Percentiles rank a stretch among this genome's conserved stretches.
Conservation (phyloP, 2,113 vertebrate genomes). For the Hydrochoerus hydrochaeris region DNA sequence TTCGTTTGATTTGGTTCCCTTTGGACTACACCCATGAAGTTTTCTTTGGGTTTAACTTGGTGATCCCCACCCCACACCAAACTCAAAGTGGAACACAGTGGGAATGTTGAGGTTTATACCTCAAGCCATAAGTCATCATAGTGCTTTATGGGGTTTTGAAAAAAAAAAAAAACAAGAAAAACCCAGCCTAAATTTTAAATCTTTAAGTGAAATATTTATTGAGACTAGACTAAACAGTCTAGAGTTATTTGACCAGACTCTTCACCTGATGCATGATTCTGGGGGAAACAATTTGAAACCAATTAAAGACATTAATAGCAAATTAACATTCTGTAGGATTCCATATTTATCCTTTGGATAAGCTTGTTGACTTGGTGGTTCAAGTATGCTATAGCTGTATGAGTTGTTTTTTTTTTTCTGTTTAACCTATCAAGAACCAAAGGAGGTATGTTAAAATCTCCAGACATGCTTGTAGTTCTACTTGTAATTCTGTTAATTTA, state of each 20-base stretch:
- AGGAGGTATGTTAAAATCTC: background rate
- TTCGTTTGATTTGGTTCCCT: constrained; percentile 71
- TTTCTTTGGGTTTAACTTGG: constrained; percentile 70
- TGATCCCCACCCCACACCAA: constrained; percentile 71
- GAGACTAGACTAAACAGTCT: constrained; percentile 66
- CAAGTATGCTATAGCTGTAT: background rate
- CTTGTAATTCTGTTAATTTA: background rate
- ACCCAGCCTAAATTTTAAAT: constrained; percentile 50
- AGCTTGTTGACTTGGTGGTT: constrained; percentile 31
- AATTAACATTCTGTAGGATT: constrained; percentile 23
- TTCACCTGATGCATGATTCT: constrained; percentile 20
- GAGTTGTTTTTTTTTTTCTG: background rate
- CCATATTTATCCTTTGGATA: constrained; percentile 38
- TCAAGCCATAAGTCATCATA: constrained; percentile 68
- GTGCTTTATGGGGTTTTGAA: constrained; percentile 38
- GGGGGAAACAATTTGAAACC: constrained; percentile 24
- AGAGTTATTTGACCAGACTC: constrained; percentile 21
- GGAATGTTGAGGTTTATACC: constrained; percentile 66
- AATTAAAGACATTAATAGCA: constrained; percentile 57
- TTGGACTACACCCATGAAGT: constrained; percentile 66
- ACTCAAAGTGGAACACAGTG: constrained; percentile 70
- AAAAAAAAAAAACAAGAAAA: background rate
- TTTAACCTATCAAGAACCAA: constrained; percentile 31
- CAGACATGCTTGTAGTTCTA: background rate
- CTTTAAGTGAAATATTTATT: constrained; percentile 67